phyloP scores from a whole-genome alignment of 2,113 vertebrate genomes.

The Copsychus sechellarum region DNA sequence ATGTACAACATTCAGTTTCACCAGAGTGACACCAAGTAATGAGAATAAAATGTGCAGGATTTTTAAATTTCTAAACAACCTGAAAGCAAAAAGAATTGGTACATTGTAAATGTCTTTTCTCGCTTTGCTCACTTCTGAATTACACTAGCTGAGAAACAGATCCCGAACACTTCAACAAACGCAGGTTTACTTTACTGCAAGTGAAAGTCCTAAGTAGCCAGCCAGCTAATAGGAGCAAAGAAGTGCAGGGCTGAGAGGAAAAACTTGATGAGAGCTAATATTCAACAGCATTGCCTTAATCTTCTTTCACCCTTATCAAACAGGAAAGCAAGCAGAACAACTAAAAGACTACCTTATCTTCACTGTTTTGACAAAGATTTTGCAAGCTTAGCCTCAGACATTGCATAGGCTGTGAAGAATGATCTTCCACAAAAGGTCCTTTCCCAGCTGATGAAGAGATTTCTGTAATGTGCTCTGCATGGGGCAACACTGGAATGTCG shows the following conservation, averaged over 20 bases:
- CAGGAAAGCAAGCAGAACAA: not conserved
- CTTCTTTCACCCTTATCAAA: not conserved
- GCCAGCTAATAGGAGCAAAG: not conserved
- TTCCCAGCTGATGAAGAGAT: not conserved
- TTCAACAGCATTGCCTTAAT: not conserved
- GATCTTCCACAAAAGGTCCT: not conserved
- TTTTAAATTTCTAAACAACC: not conserved
- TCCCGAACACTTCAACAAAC: not conserved
- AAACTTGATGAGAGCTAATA: not conserved
- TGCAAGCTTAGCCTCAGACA: not conserved
- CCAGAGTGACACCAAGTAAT: not conserved
- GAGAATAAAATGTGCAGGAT: not conserved
- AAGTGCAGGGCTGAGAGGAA: not conserved
- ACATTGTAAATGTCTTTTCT: not conserved
- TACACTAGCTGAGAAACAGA: not conserved
- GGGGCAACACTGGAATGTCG: not conserved
- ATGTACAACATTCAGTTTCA: not conserved
- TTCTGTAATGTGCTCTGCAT: not conserved
- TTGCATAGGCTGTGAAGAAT: not conserved
- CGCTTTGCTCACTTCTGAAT: not conserved
- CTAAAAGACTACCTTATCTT: not conserved
- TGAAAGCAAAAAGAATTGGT: not conserved
- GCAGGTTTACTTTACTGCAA: not conserved
- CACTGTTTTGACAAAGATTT: not conserved
- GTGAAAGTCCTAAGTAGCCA: not conserved